Percentiles rank a stretch among this genome's conserved stretches.
Evolutionary conservation across 53 echinoderm and acorn worm genomes (phyloP).

Genomic region (Zoroaster sp.): DNA sequence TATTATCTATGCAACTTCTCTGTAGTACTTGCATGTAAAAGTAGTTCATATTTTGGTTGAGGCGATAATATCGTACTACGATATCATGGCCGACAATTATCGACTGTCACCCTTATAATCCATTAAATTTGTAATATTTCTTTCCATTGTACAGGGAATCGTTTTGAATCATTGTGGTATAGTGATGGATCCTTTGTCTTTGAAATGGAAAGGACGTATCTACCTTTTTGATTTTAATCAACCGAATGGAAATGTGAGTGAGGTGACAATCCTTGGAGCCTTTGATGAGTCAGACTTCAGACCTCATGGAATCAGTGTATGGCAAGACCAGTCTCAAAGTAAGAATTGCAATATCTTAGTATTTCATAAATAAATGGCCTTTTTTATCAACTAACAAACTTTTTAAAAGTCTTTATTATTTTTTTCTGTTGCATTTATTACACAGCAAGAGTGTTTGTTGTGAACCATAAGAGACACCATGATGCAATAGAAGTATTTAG

Average conservation of each 20-base stretch:
- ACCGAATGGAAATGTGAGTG: constrained; percentile 31
- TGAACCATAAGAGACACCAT: constrained; percentile 36
- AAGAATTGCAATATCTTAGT: not conserved
- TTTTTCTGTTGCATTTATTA: no score
- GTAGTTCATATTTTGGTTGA: no score
- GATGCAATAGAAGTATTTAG: constrained; percentile 67
- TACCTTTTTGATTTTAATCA: constrained; percentile 70
- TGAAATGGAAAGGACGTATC: constrained; percentile 58
- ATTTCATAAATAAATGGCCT: no score
- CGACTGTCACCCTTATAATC: not conserved
- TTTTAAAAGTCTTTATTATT: no score
- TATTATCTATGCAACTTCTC: no score
- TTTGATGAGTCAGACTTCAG: constrained; percentile 56
- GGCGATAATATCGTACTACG: no score
- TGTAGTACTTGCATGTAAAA: no score
- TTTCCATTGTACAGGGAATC: not conserved
- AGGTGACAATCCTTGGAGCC: constrained; percentile 46
- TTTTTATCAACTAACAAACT: no score
- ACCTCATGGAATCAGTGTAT: constrained; percentile 69
- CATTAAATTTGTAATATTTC: no score
- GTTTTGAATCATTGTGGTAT: not conserved
- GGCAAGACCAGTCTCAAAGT: constrained; percentile 64
- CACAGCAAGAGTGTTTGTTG: constrained; percentile 54
- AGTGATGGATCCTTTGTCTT: not conserved
- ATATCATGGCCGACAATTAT: no score